Conservation (phyloP, 2,797 vertebrate species). For the Streptopelia turtur region DNA sequence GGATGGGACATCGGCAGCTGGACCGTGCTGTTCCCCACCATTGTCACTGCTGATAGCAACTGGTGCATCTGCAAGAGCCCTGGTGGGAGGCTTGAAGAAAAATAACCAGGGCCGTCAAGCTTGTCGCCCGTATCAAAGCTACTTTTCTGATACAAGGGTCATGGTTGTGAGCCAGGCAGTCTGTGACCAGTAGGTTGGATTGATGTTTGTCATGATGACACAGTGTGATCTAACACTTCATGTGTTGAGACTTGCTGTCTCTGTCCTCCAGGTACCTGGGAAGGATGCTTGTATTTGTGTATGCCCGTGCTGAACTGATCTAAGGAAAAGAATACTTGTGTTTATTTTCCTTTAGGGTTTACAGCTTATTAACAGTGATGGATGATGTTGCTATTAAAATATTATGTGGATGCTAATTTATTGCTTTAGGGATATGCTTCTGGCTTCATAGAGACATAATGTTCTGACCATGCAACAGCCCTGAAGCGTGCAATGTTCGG, state of each 20-base stretch:
- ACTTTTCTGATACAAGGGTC: not conserved
- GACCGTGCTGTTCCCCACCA: not conserved
- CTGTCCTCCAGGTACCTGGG: not conserved
- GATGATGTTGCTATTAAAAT: not conserved
- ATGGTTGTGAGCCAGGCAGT: not conserved
- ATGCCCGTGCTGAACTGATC: not conserved
- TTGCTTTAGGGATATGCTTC: not conserved
- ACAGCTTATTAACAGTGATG: not conserved
- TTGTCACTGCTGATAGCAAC: not conserved
- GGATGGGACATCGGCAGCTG: not conserved
- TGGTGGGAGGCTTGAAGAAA: not conserved
- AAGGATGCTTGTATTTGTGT: not conserved
- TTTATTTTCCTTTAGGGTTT: not conserved
- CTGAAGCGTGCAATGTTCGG: not conserved
- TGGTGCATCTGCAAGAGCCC: not conserved
- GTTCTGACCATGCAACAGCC: not conserved
- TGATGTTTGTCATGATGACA: not conserved
- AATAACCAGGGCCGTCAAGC: not conserved
- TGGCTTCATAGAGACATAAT: not conserved
- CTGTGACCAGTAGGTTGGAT: not conserved
- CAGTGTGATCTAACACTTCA: not conserved
- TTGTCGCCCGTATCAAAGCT: not conserved
- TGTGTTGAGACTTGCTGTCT: not conserved
- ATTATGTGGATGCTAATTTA: not conserved
- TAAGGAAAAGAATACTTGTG: not conserved